phyloP scores from a whole-genome alignment of 2,888 invertebrate genomes.

The Muscina levida region DNA sequence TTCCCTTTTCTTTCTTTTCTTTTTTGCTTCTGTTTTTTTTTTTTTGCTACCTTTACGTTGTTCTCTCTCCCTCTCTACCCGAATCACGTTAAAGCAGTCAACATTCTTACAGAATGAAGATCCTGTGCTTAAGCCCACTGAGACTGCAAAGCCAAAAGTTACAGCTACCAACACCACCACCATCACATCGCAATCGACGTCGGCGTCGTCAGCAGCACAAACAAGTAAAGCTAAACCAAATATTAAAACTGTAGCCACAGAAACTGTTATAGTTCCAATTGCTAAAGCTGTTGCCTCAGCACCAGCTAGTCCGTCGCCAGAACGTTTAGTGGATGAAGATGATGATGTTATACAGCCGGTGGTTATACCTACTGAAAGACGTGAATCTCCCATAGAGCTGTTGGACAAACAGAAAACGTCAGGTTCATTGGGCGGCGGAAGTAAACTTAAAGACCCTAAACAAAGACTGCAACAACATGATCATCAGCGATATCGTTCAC shows the following conservation, averaged over 20 bases:
- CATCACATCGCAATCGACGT: slow-evolving; percentile 3
- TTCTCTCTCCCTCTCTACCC: background rate
- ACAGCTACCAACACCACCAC: slow-evolving; percentile 23
- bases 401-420: slow-evolving; percentile 25
- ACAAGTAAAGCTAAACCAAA: background rate
- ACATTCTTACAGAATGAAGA: slow-evolving; percentile 64
- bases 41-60: slow-evolving; percentile 26
- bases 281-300: slow-evolving; percentile 65
- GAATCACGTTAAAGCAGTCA: slow-evolving; percentile 57
- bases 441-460: slow-evolving; percentile 13
- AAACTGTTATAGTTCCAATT: slow-evolving; percentile 70
- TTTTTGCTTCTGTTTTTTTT: slow-evolving; percentile 41
- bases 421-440: background rate
- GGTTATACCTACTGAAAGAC: slow-evolving; percentile 71
- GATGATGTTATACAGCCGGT: slow-evolving; percentile 65
- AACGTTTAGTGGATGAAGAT: slow-evolving; percentile 56
- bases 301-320: slow-evolving; percentile 71
- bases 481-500: background rate
- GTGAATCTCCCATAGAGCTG: slow-evolving; percentile 63
- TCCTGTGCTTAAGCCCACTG: slow-evolving; percentile 50
- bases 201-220: background rate
- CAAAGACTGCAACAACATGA: background rate
- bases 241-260: slow-evolving; percentile 59
- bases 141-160: slow-evolving; percentile 49
- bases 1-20: slow-evolving; percentile 39